phyloP scores from a whole-genome alignment of 2,113 vertebrate genomes.

The Ceyx cyanopectus region DNA sequence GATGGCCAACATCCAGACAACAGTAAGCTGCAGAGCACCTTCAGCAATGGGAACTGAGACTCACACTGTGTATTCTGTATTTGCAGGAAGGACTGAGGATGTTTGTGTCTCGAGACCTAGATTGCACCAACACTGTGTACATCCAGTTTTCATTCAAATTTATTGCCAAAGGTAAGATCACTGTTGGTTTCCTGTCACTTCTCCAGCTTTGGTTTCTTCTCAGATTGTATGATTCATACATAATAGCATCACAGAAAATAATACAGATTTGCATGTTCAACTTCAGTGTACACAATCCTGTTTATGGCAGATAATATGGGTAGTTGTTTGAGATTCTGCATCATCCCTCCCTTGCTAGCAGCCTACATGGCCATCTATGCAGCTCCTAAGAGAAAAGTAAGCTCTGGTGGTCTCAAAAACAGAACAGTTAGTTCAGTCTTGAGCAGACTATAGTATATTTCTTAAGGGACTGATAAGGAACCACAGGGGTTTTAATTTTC shows the following conservation, averaged over 20 bases:
- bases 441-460: neutral
- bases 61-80: slow-evolving; percentile 13
- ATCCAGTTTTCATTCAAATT: slow-evolving; percentile 98
- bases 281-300: neutral
- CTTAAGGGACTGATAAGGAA: neutral
- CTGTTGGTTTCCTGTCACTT: neutral
- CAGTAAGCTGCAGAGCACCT: neutral
- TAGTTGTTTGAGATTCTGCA: neutral
- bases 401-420: neutral
- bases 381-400: neutral
- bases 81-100: slow-evolving; percentile 93
- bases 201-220: neutral
- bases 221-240: neutral
- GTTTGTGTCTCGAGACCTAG: slow-evolving; percentile 93
- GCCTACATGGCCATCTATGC: neutral
- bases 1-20: neutral
- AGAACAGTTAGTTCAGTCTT: neutral
- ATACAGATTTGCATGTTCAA: neutral
- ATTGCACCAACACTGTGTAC: slow-evolving; percentile 91
- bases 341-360: neutral
- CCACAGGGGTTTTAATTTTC: neutral
- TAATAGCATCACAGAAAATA: neutral
- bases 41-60: neutral
- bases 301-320: neutral
- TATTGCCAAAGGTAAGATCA: slow-evolving; percentile 90